Conservation (phyloP, 2,888 invertebrate genomes). For the Cephus sareptanus region DNA sequence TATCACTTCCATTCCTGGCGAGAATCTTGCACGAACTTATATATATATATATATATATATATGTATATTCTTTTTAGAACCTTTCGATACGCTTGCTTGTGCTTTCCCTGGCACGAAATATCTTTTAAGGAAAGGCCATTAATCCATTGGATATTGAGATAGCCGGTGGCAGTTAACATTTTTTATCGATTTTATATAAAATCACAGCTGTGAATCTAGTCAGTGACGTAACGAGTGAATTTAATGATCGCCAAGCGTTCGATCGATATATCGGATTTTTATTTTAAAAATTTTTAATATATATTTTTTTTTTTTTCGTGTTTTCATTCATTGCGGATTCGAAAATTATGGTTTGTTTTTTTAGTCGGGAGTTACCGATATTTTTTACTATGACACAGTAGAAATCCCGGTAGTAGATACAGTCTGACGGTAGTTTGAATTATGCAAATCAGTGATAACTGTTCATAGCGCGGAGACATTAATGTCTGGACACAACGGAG, state of each 20-base stretch:
- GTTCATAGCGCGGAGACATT: slow-evolving; percentile 39
- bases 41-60: background rate
- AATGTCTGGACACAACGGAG: slow-evolving; percentile 20
- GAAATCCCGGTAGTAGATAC: background rate
- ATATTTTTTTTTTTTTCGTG: background rate
- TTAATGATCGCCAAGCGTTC: background rate
- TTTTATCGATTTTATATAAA: background rate
- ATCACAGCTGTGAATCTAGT: background rate
- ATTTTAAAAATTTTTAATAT: background rate
- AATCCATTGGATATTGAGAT: background rate
- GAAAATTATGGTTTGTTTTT: background rate
- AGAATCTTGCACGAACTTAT: background rate
- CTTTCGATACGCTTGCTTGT: background rate
- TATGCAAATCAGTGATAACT: slow-evolving; percentile 44
- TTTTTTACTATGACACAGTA: background rate
- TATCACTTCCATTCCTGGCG: slow-evolving; percentile 3
- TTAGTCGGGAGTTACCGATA: background rate
- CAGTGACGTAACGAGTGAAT: background rate
- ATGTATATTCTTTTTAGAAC: slow-evolving; percentile 10
- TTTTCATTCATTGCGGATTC: too few relatives aligned
- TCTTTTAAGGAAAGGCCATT: background rate
- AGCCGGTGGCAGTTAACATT: background rate
- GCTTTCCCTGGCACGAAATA: background rate
- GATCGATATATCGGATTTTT: too few relatives aligned
- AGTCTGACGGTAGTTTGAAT: slow-evolving; percentile 28